Evolutionary conservation across 1,140 invertebrate species (phyloP).

Genomic region (Papilio helenus): DNA sequence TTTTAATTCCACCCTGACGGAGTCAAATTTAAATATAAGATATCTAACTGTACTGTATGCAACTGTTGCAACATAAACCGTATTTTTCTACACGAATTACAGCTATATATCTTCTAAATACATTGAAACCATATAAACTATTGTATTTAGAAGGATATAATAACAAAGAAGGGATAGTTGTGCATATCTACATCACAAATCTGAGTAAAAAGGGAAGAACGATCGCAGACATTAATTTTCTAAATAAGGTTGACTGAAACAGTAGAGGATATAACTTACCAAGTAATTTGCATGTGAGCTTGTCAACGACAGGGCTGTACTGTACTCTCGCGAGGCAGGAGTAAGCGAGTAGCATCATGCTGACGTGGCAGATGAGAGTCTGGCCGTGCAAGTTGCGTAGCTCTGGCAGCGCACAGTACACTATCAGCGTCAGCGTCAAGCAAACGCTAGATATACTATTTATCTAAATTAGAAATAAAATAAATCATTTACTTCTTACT

Average conservation of each 20-base stretch:
- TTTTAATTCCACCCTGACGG: too few species aligned
- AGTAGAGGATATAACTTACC: conserved; percentile 57
- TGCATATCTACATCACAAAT: not conserved
- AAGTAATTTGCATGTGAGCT: conserved; percentile 56
- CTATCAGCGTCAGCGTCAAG: conserved; percentile 85
- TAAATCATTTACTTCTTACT: not conserved
- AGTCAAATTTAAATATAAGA: too few species aligned
- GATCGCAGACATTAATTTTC: not conserved
- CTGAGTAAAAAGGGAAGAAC: not conserved
- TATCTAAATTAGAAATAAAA: conserved; percentile 49
- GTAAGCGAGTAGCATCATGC: conserved; percentile 85
- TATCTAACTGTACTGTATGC: too few species aligned
- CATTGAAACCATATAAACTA: too few species aligned
- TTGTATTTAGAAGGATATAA: not conserved
- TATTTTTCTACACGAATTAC: too few species aligned
- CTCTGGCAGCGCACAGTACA: conserved; percentile 85
- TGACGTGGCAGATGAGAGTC: conserved; percentile 87
- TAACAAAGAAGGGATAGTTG: too few species aligned
- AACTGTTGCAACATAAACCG: too few species aligned
- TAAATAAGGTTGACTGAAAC: conserved; percentile 18
- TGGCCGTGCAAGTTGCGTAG: conserved; percentile 88
- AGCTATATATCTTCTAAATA: too few species aligned
- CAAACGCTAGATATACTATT: conserved; percentile 84
- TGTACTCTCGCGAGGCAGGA: conserved; percentile 83
- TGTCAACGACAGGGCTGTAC: conserved; percentile 53